Conservation (phyloP, 2,113 vertebrate species). For the Chlorodrepanis virens region DNA sequence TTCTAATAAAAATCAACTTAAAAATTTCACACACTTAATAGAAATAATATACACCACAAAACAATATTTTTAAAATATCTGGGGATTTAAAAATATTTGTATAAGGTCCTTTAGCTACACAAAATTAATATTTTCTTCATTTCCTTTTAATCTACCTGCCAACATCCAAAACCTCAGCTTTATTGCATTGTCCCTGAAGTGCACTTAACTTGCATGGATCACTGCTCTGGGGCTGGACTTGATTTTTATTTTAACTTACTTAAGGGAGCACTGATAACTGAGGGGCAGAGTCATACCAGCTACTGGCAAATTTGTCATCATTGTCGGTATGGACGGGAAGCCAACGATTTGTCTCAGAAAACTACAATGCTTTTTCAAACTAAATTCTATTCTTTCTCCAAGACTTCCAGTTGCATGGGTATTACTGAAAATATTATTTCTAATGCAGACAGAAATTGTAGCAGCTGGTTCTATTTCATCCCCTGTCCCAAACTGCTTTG, state of each 20-base stretch:
- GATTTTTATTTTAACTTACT: constrained; percentile 14
- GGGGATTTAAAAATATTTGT: not conserved
- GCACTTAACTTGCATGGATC: constrained; percentile 47
- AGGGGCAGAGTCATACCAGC: not conserved
- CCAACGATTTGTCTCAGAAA: not conserved
- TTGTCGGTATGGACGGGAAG: not conserved
- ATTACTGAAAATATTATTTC: not conserved
- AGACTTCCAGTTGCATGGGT: not conserved
- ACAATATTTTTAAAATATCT: not conserved
- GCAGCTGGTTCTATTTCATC: not conserved
- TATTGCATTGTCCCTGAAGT: not conserved
- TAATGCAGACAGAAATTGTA: not conserved
- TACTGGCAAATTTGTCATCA: not conserved
- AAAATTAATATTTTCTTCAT: not conserved
- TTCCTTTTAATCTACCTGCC: not conserved
- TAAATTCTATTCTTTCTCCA: not conserved
- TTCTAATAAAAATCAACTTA: constrained; percentile 49
- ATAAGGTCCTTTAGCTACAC: not conserved
- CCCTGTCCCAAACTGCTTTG: not conserved
- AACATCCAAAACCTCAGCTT: not conserved
- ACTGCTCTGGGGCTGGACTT: not conserved
- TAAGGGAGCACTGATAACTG: not conserved
- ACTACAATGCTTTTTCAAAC: not conserved
- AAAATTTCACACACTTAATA: not conserved
- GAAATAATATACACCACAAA: not conserved